A percentile compares a stretch with the other conserved stretches of the same genome.
Conservation (phyloP, 2,888 invertebrate genomes). For the Deroplatys truncata region DNA sequence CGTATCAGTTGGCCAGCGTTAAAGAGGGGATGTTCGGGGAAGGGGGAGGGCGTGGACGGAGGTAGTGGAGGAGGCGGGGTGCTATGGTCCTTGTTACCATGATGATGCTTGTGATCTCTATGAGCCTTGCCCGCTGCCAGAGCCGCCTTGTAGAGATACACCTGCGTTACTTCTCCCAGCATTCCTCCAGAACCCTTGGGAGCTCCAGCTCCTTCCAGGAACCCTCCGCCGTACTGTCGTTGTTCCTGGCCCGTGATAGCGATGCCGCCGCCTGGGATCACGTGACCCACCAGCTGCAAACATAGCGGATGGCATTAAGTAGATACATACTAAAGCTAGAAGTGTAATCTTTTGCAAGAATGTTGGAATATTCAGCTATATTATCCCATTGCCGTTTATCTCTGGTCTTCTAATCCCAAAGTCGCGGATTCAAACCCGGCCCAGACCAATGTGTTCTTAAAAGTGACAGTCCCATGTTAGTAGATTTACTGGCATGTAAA, state of each 20-base stretch:
- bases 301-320: background rate
- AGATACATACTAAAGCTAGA: background rate
- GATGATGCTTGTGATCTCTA: constrained; percentile 82
- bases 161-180: constrained; percentile 70
- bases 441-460: no score
- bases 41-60: constrained; percentile 35
- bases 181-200: constrained; percentile 61
- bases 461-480: no score
- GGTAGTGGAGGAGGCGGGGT: constrained; percentile 50
- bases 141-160: constrained; percentile 76
- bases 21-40: constrained; percentile 34
- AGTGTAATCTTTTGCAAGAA: background rate
- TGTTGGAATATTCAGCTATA: background rate
- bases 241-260: constrained; percentile 73
- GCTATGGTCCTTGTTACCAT: constrained; percentile 74
- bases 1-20: constrained; percentile 23
- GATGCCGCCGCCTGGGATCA: constrained; percentile 69
- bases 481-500: no score
- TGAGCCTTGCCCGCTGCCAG: constrained; percentile 82
- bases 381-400: background rate
- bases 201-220: constrained; percentile 49
- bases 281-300: constrained; percentile 69
- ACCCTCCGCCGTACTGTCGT: constrained; percentile 53
- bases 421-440: no score
- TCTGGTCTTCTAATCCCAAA: no score